phyloP scores from a whole-genome alignment of 1,140 invertebrate species.

The Scaptodrosophila lebanonensis region DNA sequence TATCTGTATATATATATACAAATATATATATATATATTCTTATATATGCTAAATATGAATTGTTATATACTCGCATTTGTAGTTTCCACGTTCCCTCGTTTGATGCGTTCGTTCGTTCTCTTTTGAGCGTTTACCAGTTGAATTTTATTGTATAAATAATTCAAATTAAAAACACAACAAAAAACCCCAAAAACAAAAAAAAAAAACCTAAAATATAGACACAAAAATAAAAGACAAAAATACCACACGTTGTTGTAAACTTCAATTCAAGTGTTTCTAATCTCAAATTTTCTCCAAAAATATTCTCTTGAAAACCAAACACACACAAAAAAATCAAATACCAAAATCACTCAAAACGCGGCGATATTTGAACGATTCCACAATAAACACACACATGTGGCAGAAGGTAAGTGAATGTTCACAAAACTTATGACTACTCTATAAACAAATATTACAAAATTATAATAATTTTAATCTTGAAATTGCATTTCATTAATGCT shows the following conservation, averaged over 20 bases:
- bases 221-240: slow-evolving; percentile 23
- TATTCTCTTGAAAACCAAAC: slow-evolving; percentile 45
- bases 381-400: slow-evolving; percentile 45
- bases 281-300: slow-evolving; percentile 42
- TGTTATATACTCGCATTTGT: slow-evolving; percentile 31
- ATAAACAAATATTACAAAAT: neutral
- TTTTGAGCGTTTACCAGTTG: slow-evolving; percentile 48
- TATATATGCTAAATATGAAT: neutral
- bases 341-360: slow-evolving; percentile 31
- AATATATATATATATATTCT: too few species aligned
- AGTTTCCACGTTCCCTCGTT: slow-evolving; percentile 46
- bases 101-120: slow-evolving; percentile 55
- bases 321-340: slow-evolving; percentile 31
- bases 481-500: too few species aligned
- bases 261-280: slow-evolving; percentile 50
- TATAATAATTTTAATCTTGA: too few species aligned
- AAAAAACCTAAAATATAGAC: slow-evolving; percentile 10
- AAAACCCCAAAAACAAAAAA: slow-evolving; percentile 3
- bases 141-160: slow-evolving; percentile 38
- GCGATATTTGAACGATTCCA: slow-evolving; percentile 25
- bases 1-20: too few species aligned
- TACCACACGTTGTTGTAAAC: slow-evolving; percentile 15
- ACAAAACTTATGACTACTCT: neutral
- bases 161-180: slow-evolving; percentile 12
- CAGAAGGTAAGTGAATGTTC: slow-evolving; percentile 44